Evolutionary conservation across 2,113 vertebrate genomes (phyloP), one percentile per base, ranked within the genome.

Genomic region (Alligator sinensis): DNA sequence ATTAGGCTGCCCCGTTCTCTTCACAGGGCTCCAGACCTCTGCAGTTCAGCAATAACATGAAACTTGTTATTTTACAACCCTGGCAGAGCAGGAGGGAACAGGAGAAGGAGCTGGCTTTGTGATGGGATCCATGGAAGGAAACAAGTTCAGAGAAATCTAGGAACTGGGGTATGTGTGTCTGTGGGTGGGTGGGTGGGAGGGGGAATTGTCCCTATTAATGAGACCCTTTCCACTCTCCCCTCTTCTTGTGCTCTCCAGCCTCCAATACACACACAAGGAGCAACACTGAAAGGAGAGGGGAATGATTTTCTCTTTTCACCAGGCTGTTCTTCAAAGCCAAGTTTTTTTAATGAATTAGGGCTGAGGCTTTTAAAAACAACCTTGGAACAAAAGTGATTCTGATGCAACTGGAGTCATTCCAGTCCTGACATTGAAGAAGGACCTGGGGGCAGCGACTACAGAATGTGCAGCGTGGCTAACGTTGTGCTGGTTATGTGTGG

Each of bases 1-100:
- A 98, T 98, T 98, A 98, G 98, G 70, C 93, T 84, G 87, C 85
- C 88, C 68, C 90, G 38, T 80, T 94, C 86, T 77, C 95, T 97
- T 93, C 95, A 84, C 93, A 91, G 94, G 93, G 82, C 93, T 96
- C 88, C 95, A 96, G 95, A 96, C 82, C 96, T 94, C 86, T 78
- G 77, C 93, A 84, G 89, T 87, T 96, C 83, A 80, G 92, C 92
- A 97, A 77, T 94, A 94, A 94, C 80, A 94, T 96, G 92, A 96
- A 94, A 97, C 96, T 92, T 94, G 47, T 95, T 97, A 95, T 96
- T 96, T 97, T 95, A 93, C 72, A 93, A 93, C 89, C 96, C 96
- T 86, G 80, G 91, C 80, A 19, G 2, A 80, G n/a, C 58, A 96
- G 82, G 87, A 82, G 81, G 81, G 84, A 89, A 13, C 66, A 90